phyloP scores from a whole-genome alignment of 37 sponge, comb jelly and placozoan species.

The Oopsacas minuta region DNA sequence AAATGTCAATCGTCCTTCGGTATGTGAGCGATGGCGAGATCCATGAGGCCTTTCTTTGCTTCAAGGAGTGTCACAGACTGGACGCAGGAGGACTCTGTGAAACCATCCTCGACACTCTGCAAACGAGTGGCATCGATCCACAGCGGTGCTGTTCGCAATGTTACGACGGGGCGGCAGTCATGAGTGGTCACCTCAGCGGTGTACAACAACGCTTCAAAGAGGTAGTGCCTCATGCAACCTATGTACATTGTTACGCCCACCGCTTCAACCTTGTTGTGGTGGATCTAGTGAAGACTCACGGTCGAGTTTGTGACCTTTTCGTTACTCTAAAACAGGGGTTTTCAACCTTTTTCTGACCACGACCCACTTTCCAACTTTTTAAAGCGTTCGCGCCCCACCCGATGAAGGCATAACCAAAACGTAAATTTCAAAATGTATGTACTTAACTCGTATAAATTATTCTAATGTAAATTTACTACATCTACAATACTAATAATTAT shows the following conservation, averaged over 20 bases:
- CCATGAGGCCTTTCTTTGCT: conserved; percentile 6
- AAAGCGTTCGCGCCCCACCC: no score
- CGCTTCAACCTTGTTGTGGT: conserved; percentile 8
- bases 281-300: conserved; percentile 17
- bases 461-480: no score
- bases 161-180: conserved; percentile 19
- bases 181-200: conserved; percentile 14
- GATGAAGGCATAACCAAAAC: no score
- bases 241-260: conserved; percentile 19
- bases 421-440: no score
- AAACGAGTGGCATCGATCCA: background rate
- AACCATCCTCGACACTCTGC: conserved; percentile 15
- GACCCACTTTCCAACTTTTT: no score
- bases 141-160: conserved; percentile 17
- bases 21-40: background rate
- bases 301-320: conserved; percentile 16
- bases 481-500: no score
- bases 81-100: background rate
- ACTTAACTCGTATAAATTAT: no score
- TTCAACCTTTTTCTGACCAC: no score
- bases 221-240: conserved; percentile 14
- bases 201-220: conserved; percentile 17
- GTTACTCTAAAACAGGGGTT: no score
- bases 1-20: conserved; percentile 16
- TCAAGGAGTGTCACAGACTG: background rate